Evolutionary conservation across 1,140 invertebrate genomes (phyloP).

Genomic region (Drosophila lowei): DNA sequence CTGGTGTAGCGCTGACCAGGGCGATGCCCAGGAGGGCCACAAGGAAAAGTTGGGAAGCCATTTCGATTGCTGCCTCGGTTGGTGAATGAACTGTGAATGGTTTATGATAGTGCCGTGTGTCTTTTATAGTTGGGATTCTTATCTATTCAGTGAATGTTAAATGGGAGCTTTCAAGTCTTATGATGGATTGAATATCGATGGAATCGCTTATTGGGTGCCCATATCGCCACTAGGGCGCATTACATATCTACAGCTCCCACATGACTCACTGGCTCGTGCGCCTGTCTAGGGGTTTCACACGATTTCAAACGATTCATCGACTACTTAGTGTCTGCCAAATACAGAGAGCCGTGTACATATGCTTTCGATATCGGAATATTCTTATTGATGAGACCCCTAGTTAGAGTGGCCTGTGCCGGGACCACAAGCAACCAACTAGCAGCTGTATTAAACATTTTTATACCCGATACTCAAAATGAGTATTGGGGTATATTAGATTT

Average conservation of each 20-base stretch:
- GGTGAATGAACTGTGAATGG: slow-evolving; percentile 14
- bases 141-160: not conserved
- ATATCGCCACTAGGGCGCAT: not conserved
- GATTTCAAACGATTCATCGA: not conserved
- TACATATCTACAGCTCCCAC: too few relatives aligned
- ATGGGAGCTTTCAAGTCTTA: not conserved
- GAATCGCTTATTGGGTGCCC: slow-evolving; percentile 4
- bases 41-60: slow-evolving; percentile 41
- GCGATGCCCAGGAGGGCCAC: slow-evolving; percentile 34
- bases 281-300: slow-evolving; percentile 1
- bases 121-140: slow-evolving; percentile 37
- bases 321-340: slow-evolving; percentile 5
- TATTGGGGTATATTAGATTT: too few relatives aligned
- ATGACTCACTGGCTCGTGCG: slow-evolving; percentile 11
- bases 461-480: too few relatives aligned
- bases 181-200: slow-evolving; percentile 47
- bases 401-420: too few relatives aligned
- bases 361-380: not conserved
- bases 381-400: too few relatives aligned
- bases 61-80: slow-evolving; percentile 24
- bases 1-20: slow-evolving; percentile 24
- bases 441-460: too few relatives aligned
- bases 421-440: too few relatives aligned
- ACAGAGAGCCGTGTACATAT: not conserved
- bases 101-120: not conserved